Percentiles rank a stretch among this genome's conserved stretches.
Conservation (phyloP, 2,797 vertebrate species). For the Heliangelus exortis region DNA sequence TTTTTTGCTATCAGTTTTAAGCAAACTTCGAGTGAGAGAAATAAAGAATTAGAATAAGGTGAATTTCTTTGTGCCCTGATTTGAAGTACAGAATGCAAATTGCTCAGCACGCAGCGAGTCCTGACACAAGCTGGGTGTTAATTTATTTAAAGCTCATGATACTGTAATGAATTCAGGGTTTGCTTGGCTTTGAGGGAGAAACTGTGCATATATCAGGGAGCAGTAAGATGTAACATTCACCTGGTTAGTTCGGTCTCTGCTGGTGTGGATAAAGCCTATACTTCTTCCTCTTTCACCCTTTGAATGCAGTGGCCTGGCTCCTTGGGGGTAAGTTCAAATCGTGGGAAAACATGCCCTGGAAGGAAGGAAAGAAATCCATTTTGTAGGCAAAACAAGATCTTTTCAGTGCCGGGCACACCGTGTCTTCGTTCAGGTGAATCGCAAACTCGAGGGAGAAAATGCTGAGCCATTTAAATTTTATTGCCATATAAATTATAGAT, state of each 20-base stretch:
- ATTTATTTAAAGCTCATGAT: slow-evolving; percentile 59
- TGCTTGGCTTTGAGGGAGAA: slow-evolving; percentile 27
- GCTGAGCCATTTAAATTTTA: slow-evolving; percentile 30
- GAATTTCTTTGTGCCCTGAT: not conserved
- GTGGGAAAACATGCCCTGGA: not conserved
- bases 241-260: not conserved
- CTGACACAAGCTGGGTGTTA: slow-evolving; percentile 42
- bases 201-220: not conserved
- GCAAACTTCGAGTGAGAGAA: slow-evolving; percentile 17
- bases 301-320: not conserved
- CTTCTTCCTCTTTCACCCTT: not conserved
- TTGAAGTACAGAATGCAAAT: slow-evolving; percentile 45
- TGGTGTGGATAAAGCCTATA: not conserved
- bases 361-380: not conserved
- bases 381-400: not conserved
- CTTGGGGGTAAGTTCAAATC: not conserved
- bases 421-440: not conserved
- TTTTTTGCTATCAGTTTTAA: not conserved
- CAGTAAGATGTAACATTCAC: not conserved
- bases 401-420: fast-evolving
- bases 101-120: not conserved
- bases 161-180: slow-evolving; percentile 28
- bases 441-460: not conserved
- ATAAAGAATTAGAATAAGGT: slow-evolving; percentile 29
- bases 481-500: slow-evolving; percentile 33